Base-by-base conservation (phyloP, 2,113 vertebrate genomes). In the Anhinga anhinga region DNA sequence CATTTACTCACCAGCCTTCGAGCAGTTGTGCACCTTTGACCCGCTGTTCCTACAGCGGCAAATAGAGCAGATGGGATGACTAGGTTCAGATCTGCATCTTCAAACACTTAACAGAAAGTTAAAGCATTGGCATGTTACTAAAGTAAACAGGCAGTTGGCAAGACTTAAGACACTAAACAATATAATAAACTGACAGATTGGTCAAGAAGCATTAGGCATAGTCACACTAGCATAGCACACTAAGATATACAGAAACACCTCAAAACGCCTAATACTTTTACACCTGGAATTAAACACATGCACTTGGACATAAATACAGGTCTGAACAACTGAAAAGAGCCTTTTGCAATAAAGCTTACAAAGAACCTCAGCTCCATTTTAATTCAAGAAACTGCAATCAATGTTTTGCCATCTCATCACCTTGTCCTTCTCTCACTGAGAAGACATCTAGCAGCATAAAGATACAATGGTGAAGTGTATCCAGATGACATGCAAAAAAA, bases 11-110 rank as follows among this genome's bases (percentile, higher is more conserved):
- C 99, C 98, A 99, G 98, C 62, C 99, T 98, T 92, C 99, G 98
- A 9, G 98, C 99, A 14, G 99, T 99, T 77, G 99, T 99, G 91
- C 99, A 99, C 69, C 99, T 99, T 93, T 99, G 99, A 50, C 99
- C 99, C 1, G 99, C 99, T 22, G 99, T 99, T 86, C 99, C 99
- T 90, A 99, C 99, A 3, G 99, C 98, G 1, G 99, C 99, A 84
- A 99, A 99, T 0, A 99, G 97, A 49, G 99, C 98, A 30, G 99
- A 99, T 0, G 99, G 99, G 52, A 99, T 98, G 8, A 99, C 99
- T 7, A 99, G 98, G 81, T 96, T 99, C 77, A 99, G 98, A 96
- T 99, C 99, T 16, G 99, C 99, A 21, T 99, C 99, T 86, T 99
- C 99, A 87, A 99, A 99, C 47, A 98, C 99, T 99, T 85, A 55